Evolutionary conservation across 2,797 vertebrate species (phyloP), one percentile per base, ranked within the genome.

Genomic region (Acridotheres tristis): DNA sequence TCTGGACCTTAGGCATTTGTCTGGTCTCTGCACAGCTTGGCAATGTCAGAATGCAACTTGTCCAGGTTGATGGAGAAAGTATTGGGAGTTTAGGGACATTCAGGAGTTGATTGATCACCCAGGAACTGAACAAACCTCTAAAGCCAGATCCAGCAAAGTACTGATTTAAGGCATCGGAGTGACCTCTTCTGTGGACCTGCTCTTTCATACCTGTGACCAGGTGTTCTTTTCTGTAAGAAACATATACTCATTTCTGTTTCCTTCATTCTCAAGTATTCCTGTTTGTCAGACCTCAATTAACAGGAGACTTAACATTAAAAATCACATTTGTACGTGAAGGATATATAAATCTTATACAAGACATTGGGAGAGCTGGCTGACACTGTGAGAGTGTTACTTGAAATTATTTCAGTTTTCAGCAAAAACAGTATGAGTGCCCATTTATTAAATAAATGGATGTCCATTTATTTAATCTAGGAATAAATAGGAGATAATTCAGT

Each of bases 141-240:
- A 85, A 81, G 18, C 7, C 0, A 0, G 15, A 58, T 69, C 38
- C 32, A 91, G 57, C 2, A 66, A 36, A 62, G 3, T 42, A 10
- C 2, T 42, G 29, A 54, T 79, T 76, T 73, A 66, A 58, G 30
- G 9, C 16, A 43, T 25, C 14, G n/a, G 42, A 68, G 13, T 25
- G 42, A 42, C 5, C 7, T 76, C n/a, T 79, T 75, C 48, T 62
- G 36, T 50, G 30, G 20, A 68, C 34, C 18, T 81, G 6, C 2
- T 90, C 47, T 78, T 77, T 54, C 59, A 47, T 6, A 71, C 14
- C 4, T 29, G 29, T 59, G 32, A 74, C 17, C 5, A 48, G 20
- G 36, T 36, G 21, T 8, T 4, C 13, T 59, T 87, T 77, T 80
- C 57, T 86, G 10, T 48, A 27, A 63, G 61, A 93, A 77, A 32